Base-by-base conservation (phyloP, 1,140 invertebrate genomes). In the Penaeus japonicus region DNA sequence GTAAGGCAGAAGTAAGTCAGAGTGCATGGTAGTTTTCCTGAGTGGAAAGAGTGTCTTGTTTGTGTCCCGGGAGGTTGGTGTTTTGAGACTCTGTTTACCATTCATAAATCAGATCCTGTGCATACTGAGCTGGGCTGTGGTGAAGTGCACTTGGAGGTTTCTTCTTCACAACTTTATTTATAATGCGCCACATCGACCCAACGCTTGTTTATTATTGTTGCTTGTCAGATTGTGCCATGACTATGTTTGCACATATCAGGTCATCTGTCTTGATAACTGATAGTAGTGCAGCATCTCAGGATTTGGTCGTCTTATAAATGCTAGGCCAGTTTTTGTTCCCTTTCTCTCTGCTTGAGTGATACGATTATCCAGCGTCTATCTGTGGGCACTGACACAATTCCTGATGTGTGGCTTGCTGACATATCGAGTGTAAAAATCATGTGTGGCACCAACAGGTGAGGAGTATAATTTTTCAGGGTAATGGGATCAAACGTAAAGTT, bases 141-240 rank as follows among this genome's bases (percentile, higher is more conserved):
- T 82, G 80, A 47, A 73, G 5, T 22, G 54, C 80, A 10, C 80
- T 82, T 47, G 55, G 55, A 32, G 80, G 24, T 82, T 82, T 82
- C 35, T 70, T 57, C 62, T 10, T 73, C 54, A 82, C 62, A 35
- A 82, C 39, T 32, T 27, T 30, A 39, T 82, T 57, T n/a, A 82
- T 82, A 47, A 57, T 22, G 55, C 54, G 54, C 4, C 47, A 82
- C 4, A 82, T 82, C 22, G 54, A 73, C 22, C 62, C 24, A 30
- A 82, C 4, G 24, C 32, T 82, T 32, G 32, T 82, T 57, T 57
- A 47, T 70, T 82, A 30, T 57, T 82, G 35, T 39, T 73, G 62
- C 54, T 39, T 18, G 32, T 82, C 22, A 3, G 30, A 2, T 32
- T 62, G 17, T 73, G 12, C 54, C 39, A 1, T n/a, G 57, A 73